phyloP scores from a whole-genome alignment of 1,140 invertebrate genomes.

The Bemisia tabaci region DNA sequence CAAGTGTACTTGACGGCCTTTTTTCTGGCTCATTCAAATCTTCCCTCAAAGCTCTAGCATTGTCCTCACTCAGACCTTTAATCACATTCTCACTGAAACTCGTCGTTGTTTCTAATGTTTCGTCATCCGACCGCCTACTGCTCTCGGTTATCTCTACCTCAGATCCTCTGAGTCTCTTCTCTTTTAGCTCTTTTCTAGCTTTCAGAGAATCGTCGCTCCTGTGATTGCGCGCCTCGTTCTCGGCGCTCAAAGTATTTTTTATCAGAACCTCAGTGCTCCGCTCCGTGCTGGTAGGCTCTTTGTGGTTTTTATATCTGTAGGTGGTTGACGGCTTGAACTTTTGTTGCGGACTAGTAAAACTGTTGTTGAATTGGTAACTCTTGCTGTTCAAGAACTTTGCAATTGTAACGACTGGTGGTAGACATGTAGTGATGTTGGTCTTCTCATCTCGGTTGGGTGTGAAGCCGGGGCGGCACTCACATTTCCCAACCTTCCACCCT shows the following conservation, averaged over 20 bases:
- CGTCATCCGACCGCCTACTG: not conserved
- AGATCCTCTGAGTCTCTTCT: not conserved
- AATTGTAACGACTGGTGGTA: conserved; percentile 33
- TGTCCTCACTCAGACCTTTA: not conserved
- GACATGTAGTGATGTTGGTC: conserved; percentile 29
- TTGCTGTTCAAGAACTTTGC: conserved; percentile 35
- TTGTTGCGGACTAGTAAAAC: not conserved
- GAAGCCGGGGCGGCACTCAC: conserved; percentile 57
- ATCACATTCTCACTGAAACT: not conserved
- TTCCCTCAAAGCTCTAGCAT: not conserved
- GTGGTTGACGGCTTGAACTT: not conserved
- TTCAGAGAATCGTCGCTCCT: not conserved
- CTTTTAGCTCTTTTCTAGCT: not conserved
- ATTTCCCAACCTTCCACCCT: conserved; percentile 29
- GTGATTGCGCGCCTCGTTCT: not conserved
- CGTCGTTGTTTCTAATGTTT: not conserved
- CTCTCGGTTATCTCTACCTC: not conserved
- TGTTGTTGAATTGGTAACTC: conserved; percentile 7
- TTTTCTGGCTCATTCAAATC: not conserved
- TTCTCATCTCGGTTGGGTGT: conserved; percentile 24
- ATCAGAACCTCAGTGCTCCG: not conserved
- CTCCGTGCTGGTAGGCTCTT: not conserved
- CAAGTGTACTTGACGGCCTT: not conserved
- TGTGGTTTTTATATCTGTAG: not conserved
- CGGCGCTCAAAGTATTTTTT: not conserved